Conservation (phyloP, 1,140 invertebrate species). For the Hetaerina americana region DNA sequence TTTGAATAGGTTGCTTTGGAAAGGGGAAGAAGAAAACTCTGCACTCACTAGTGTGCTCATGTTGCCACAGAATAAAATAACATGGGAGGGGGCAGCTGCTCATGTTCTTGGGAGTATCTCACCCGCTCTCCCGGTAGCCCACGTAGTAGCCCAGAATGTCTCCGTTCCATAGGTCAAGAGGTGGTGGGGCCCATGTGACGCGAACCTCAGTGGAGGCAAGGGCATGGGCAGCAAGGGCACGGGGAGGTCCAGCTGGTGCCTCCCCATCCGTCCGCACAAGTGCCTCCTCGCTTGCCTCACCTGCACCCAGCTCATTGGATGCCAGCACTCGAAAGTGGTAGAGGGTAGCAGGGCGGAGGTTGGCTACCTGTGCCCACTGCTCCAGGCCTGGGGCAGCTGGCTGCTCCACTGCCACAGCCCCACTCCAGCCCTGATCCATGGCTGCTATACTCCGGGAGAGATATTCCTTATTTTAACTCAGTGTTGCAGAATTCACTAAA, state of each 20-base stretch:
- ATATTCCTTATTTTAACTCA: too few relatives aligned
- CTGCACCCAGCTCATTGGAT: constrained; percentile 34
- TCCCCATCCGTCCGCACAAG: constrained; percentile 34
- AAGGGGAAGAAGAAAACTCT: too few relatives aligned
- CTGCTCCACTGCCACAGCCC: constrained; percentile 10
- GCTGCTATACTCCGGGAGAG: too few relatives aligned
- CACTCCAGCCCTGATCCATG: background rate
- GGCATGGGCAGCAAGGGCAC: constrained; percentile 32
- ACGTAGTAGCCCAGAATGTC: constrained; percentile 42
- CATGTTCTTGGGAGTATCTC: too few relatives aligned
- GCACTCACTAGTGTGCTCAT: too few relatives aligned
- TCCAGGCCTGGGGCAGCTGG: constrained; percentile 23
- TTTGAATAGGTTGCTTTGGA: background rate
- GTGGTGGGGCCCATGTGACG: constrained; percentile 28
- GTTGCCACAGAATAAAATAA: too few relatives aligned
- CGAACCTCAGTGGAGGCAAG: constrained; percentile 27
- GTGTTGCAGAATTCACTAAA: background rate
- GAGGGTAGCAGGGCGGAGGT: constrained; percentile 33
- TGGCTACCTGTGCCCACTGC: constrained; percentile 23
- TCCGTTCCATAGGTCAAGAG: constrained; percentile 33
- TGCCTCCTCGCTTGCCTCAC: constrained; percentile 32
- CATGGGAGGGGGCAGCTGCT: too few relatives aligned
- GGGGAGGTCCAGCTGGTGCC: constrained; percentile 38
- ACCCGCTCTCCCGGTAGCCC: constrained; percentile 30
- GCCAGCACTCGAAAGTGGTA: constrained; percentile 38